Evolutionary conservation across 2,888 invertebrate species (phyloP), one percentile per base, ranked within the genome.

Genomic region (Parapristionchus giblindavisi): DNA sequence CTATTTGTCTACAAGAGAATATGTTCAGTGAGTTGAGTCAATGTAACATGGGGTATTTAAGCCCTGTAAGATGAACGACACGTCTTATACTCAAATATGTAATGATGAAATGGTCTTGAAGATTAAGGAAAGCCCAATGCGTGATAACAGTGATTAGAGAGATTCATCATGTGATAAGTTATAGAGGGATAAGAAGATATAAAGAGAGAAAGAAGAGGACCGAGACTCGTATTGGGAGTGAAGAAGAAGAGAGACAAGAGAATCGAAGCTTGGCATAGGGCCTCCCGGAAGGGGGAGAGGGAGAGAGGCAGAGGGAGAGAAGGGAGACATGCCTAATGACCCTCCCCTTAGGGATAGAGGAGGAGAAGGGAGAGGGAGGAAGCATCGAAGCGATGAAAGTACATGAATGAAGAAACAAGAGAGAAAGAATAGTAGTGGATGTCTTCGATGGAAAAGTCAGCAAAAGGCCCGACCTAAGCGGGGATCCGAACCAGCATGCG

Each of bases 301-400:
- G 17, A 43, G 43, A 14, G 11, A 14, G 11, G 11, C 43, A 8
- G 11, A 36, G 2, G n/a, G 36, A 17, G 61, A 61, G 61, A 61
- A 65, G 63, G 43, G 14, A 8, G 43, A 43, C 11, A 8, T 43
- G 11, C 17, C 63, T 65, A 65, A 65, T 65, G 63, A 65, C 43
- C 43, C 40, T 65, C 43, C 63, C 63, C 63, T 65, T 29, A 27
- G 63, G 63, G 63, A 65, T n/a, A n/a, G n/a, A n/a, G n/a, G n/a
- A n/a, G n/a, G n/a, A n/a, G n/a, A n/a, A n/a, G n/a, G n/a, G n/a
- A n/a, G n/a, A n/a, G n/a, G n/a, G n/a, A n/a, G n/a, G n/a, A n/a
- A n/a, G n/a, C n/a, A n/a, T n/a, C n/a, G n/a, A n/a, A n/a, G n/a
- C n/a, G n/a, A n/a, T n/a, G n/a, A n/a, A n/a, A n/a, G n/a, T n/a